Conservation (phyloP, 2,888 invertebrate genomes). For the Heliconius charithonia region DNA sequence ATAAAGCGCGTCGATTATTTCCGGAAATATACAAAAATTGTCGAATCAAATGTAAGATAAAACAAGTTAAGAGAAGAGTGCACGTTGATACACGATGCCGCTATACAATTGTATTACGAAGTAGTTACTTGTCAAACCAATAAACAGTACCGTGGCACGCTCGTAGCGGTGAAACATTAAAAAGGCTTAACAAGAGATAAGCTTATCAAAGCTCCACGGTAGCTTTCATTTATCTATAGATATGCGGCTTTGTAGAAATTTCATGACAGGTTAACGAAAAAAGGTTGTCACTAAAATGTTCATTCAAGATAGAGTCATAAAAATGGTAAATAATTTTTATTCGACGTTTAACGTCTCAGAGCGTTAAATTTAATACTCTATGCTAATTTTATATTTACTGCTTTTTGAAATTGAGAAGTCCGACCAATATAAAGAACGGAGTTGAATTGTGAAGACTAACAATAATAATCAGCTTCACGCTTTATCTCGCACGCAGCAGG, state of each 20-base stretch:
- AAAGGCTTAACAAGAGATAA: constrained; percentile 20
- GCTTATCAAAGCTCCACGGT: constrained; percentile 15
- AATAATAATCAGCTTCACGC: too few relatives aligned
- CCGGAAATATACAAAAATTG: neutral
- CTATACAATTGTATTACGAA: constrained; percentile 2
- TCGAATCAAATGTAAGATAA: neutral
- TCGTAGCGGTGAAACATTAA: constrained; percentile 19
- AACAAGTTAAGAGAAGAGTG: neutral
- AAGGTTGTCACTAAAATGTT: neutral
- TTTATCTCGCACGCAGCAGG: too few relatives aligned
- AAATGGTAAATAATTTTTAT: constrained; percentile 3
- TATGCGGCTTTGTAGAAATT: neutral
- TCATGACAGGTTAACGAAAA: constrained; percentile 10
- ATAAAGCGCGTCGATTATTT: neutral
- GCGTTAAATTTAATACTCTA: neutral
- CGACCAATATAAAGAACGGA: too few relatives aligned
- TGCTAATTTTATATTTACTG: neutral
- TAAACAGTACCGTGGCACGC: neutral
- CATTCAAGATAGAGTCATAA: constrained; percentile 3
- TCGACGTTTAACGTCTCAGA: too few relatives aligned
- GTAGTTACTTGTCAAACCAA: neutral
- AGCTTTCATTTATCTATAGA: constrained; percentile 17
- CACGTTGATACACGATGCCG: neutral
- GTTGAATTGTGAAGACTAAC: too few relatives aligned
- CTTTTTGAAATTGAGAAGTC: neutral